Evolutionary conservation across 53 echinoderm and acorn worm species (phyloP).

Genomic region (Astropecten irregularis): DNA sequence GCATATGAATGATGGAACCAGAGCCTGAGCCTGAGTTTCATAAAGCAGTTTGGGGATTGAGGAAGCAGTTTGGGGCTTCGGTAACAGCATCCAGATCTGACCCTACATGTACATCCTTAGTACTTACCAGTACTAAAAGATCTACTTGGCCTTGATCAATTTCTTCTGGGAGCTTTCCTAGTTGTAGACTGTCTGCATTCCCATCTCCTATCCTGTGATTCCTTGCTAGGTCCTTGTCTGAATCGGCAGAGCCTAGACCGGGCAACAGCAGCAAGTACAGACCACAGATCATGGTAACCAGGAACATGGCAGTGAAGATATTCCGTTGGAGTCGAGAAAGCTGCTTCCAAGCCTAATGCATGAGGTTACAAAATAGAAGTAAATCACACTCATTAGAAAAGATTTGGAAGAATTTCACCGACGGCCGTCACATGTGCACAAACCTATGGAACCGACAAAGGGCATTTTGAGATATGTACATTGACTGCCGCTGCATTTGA

Average conservation of each 20-base stretch:
- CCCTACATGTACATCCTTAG: neutral
- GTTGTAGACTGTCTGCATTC: neutral
- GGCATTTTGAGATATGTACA: too few species aligned
- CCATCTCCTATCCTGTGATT: slow-evolving; percentile 27
- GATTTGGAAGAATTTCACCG: too few species aligned
- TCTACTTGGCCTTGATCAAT: neutral
- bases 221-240: neutral
- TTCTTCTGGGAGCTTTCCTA: neutral
- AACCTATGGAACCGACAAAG: too few species aligned
- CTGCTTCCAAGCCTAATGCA: slow-evolving; percentile 73
- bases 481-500: too few species aligned
- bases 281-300: slow-evolving; percentile 17
- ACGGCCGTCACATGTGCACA: too few species aligned
- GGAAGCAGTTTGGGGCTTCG: too few species aligned
- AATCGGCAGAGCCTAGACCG: neutral
- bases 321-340: slow-evolving; percentile 83
- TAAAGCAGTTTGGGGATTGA: too few species aligned
- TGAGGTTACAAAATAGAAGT: too few species aligned
- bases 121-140: neutral
- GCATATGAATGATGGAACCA: too few species aligned
- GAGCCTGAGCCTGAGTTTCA: too few species aligned
- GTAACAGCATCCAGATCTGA: too few species aligned
- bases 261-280: slow-evolving; percentile 29
- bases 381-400: too few species aligned
- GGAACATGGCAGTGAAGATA: slow-evolving; percentile 52